Evolutionary conservation across 2,797 vertebrate species (phyloP).

Genomic region (Centropyge bicolor): DNA sequence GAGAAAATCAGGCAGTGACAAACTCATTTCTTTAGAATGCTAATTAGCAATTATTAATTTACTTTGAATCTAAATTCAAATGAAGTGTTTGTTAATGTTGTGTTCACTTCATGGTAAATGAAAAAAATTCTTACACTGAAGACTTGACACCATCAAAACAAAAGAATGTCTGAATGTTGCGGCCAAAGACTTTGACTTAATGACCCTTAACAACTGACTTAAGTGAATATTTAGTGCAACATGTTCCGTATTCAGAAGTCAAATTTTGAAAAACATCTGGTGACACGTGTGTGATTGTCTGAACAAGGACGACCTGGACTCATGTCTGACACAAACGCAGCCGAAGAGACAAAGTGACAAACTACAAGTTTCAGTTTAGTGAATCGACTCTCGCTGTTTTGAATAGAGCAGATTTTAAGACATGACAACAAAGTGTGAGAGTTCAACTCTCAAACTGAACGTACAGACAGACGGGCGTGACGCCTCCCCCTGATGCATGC

Average conservation of each 20-base stretch:
- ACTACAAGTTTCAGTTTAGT: neutral
- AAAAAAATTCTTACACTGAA: too few species aligned
- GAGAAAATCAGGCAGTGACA: constrained; percentile 5
- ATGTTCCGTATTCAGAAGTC: neutral
- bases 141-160: too few species aligned
- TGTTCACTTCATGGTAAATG: neutral
- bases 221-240: neutral
- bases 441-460: too few species aligned
- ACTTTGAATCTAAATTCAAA: neutral
- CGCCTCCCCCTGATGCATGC: constrained; percentile 17
- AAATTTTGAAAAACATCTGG: too few species aligned
- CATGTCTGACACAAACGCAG: neutral
- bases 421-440: neutral
- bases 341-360: neutral
- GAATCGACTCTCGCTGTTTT: neutral
- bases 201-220: too few species aligned
- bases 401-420: neutral
- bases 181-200: too few species aligned
- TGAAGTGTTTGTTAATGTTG: neutral
- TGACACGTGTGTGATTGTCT: too few species aligned
- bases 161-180: too few species aligned
- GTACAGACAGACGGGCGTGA: too few species aligned
- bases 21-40: neutral
- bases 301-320: neutral
- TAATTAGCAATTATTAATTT: neutral